Evolutionary conservation across 2,113 vertebrate species (phyloP).

Genomic region (Paradoxurus hermaphroditus): DNA sequence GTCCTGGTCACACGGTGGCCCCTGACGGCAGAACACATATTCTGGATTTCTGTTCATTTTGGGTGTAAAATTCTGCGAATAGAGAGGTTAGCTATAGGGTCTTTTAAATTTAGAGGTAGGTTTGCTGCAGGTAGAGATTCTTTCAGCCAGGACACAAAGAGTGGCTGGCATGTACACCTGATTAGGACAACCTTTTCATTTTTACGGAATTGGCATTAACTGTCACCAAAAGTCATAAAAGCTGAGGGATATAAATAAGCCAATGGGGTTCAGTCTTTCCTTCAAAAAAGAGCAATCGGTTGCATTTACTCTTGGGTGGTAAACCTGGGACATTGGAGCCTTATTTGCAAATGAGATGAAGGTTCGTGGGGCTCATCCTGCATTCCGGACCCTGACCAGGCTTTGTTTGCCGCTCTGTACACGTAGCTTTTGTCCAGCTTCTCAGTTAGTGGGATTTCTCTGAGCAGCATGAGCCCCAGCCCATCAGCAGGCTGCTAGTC

Average conservation of each 20-base stretch:
- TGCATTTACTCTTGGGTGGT: not conserved
- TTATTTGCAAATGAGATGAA: not conserved
- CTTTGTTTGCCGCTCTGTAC: constrained; percentile 64
- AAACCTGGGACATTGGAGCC: not conserved
- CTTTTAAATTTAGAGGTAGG: not conserved
- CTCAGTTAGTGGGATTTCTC: constrained; percentile 65
- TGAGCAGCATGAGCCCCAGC: constrained; percentile 77
- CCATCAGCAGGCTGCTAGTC: constrained; percentile 82
- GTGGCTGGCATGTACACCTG: not conserved
- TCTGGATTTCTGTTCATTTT: not conserved
- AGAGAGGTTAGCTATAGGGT: not conserved
- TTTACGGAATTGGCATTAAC: not conserved
- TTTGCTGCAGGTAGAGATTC: not conserved
- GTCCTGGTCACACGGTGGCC: not conserved
- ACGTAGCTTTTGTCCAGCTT: constrained; percentile 36
- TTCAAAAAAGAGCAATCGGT: not conserved
- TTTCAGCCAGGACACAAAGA: not conserved
- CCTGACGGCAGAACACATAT: not conserved
- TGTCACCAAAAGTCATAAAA: not conserved
- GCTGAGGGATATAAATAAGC: not conserved
- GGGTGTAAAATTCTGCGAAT: not conserved
- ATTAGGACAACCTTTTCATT: not conserved
- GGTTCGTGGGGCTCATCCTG: not conserved
- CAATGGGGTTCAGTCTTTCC: not conserved
- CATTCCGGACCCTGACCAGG: not conserved